These are phyloP conservation scores for Aspidoscelis tigris DNA, from an alignment of 2,113 vertebrate species.

Conservation along the genomic window DNA sequence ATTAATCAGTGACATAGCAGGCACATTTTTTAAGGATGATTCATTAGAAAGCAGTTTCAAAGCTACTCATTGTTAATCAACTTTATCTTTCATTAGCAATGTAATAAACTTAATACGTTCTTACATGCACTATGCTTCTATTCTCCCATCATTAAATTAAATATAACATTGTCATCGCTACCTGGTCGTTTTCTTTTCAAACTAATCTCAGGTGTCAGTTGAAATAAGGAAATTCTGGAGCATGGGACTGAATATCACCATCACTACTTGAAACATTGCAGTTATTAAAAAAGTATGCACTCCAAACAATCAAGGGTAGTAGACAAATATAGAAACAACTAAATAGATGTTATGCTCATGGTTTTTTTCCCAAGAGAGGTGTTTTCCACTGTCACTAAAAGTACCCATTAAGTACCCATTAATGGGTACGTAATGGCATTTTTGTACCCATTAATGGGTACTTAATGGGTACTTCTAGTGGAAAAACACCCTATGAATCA, in stretches of 20 bases:
- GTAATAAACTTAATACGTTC: constrained; percentile 59
- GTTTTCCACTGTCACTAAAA: no score
- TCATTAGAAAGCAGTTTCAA: constrained; percentile 68
- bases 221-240: background rate
- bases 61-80: constrained; percentile 65
- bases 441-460: no score
- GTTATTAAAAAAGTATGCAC: background rate
- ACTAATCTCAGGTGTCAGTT: constrained; percentile 21
- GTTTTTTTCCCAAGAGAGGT: background rate
- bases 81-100: constrained; percentile 64
- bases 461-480: no score
- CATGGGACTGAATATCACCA: background rate
- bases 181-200: constrained; percentile 25
- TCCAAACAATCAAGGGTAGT: background rate
- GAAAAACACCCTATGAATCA: background rate
- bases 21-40: constrained; percentile 65
- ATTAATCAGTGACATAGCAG: constrained; percentile 74
- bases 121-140: constrained; percentile 37
- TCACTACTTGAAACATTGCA: background rate
- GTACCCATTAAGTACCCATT: no score
- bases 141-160: constrained; percentile 62
- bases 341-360: background rate
- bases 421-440: no score
- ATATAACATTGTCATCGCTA: constrained; percentile 39
- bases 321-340: background rate